A percentile compares a stretch with the other conserved stretches of the same genome.
phyloP scores from a whole-genome alignment of 2,797 vertebrate species.

The Notamacropus eugenii region DNA sequence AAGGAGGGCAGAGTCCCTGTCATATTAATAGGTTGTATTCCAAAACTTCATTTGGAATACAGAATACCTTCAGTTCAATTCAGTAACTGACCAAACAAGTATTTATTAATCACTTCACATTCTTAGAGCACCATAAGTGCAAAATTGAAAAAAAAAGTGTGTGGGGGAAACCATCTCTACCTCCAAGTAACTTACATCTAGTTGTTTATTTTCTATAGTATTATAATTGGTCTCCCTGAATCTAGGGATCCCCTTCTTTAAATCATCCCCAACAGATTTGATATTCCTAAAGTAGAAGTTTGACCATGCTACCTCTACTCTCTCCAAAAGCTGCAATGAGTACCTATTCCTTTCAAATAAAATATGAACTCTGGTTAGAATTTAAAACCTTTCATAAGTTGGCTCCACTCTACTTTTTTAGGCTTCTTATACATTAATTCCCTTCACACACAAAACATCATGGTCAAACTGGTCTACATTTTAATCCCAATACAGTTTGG shows the following conservation, averaged over 20 bases:
- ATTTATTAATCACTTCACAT: neutral
- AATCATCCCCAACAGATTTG: neutral
- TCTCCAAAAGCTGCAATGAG: neutral
- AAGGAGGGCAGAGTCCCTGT: neutral
- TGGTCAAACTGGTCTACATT: neutral
- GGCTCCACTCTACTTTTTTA: neutral
- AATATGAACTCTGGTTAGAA: neutral
- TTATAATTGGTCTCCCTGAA: neutral
- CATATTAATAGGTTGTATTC: neutral
- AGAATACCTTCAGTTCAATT: neutral
- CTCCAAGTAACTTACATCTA: neutral
- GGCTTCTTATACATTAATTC: neutral
- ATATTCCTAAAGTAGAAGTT: neutral
- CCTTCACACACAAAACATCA: neutral
- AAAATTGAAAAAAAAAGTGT: too few relatives aligned
- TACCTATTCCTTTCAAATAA: neutral
- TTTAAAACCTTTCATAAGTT: neutral
- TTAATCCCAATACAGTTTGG: neutral
- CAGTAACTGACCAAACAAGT: neutral
- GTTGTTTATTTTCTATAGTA: neutral
- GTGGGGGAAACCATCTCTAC: neutral
- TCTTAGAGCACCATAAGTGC: neutral
- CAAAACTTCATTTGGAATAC: neutral
- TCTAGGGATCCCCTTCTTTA: neutral
- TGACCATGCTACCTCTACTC: neutral